Conservation (phyloP, 1,140 invertebrate species). For the Zeugodacus cucurbitae region DNA sequence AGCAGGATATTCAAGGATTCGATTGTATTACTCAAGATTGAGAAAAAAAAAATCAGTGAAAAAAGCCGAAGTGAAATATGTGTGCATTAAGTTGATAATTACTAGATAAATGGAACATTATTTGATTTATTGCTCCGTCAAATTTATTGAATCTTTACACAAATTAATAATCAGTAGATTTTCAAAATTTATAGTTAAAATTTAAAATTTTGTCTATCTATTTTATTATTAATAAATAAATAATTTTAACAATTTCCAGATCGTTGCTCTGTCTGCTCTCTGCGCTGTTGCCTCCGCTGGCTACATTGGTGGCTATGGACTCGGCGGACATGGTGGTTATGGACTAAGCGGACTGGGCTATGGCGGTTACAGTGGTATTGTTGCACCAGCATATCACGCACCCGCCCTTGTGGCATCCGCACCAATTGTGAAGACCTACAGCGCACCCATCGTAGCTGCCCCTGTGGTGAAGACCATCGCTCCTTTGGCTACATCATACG, state of each 20-base stretch:
- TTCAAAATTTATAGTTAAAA: neutral
- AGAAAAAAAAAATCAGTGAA: no score
- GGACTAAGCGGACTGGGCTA: conserved; percentile 44
- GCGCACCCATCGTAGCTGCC: conserved; percentile 62
- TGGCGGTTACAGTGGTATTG: conserved; percentile 46
- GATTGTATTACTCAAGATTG: neutral
- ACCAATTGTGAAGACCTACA: conserved; percentile 57
- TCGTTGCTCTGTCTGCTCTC: conserved; percentile 58
- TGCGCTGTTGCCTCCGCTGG: conserved; percentile 63
- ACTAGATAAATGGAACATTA: no score
- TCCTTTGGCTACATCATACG: conserved; percentile 70
- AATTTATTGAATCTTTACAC: no score
- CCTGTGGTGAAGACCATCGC: conserved; percentile 56
- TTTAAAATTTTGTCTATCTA: neutral
- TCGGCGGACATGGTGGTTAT: conserved; percentile 50
- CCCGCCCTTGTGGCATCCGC: conserved; percentile 56
- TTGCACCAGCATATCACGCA: conserved; percentile 54
- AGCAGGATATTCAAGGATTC: conserved; percentile 41
- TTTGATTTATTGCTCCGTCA: no score
- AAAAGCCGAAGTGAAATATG: no score
- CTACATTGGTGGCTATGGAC: conserved; percentile 55
- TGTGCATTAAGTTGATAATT: no score
- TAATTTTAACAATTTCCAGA: conserved; percentile 45
- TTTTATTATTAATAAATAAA: neutral
- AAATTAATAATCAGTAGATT: no score